These are phyloP conservation scores for Platycheirus rosarum DNA, from an alignment of 2,888 invertebrate genomes.

Conservation along the genomic window DNA sequence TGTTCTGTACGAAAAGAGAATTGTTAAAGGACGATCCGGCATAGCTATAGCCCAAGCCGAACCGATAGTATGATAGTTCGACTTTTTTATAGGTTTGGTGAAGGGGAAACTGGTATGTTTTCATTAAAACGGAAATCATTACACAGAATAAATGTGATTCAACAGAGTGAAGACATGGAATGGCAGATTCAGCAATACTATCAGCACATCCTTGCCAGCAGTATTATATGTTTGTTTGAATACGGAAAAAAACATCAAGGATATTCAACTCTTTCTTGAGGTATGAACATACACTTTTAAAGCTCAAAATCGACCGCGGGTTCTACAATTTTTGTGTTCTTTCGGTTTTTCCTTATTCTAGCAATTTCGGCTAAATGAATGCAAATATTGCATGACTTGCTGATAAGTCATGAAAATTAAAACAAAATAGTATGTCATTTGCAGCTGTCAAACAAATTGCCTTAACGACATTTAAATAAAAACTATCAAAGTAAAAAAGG, in stretches of 20 bases:
- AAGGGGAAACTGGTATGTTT: conserved; percentile 59
- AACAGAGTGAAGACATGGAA: conserved; percentile 13
- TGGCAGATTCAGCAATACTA: background rate
- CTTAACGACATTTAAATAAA: no score
- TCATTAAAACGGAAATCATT: conserved; percentile 71
- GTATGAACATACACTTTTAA: conserved; percentile 4
- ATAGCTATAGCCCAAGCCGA: background rate
- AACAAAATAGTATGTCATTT: no score
- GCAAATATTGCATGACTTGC: no score
- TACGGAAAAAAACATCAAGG: conserved; percentile 42
- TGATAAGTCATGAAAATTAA: no score
- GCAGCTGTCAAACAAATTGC: no score
- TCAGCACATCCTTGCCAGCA: background rate
- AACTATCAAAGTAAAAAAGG: no score
- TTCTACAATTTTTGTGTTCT: no score
- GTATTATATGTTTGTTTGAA: conserved; percentile 21
- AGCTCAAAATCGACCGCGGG: background rate
- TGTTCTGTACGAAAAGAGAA: conserved; percentile 12
- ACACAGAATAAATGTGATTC: conserved; percentile 63
- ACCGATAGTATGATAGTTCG: conserved; percentile 20
- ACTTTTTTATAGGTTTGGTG: conserved; percentile 9
- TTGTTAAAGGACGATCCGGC: conserved; percentile 20
- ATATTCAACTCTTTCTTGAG: conserved; percentile 41
- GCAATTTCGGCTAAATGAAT: no score
- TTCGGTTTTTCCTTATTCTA: no score